Percentiles rank a stretch among this genome's conserved stretches.
Evolutionary conservation across 1,140 invertebrate genomes (phyloP).

Genomic region (Dendroctonus ponderosae): DNA sequence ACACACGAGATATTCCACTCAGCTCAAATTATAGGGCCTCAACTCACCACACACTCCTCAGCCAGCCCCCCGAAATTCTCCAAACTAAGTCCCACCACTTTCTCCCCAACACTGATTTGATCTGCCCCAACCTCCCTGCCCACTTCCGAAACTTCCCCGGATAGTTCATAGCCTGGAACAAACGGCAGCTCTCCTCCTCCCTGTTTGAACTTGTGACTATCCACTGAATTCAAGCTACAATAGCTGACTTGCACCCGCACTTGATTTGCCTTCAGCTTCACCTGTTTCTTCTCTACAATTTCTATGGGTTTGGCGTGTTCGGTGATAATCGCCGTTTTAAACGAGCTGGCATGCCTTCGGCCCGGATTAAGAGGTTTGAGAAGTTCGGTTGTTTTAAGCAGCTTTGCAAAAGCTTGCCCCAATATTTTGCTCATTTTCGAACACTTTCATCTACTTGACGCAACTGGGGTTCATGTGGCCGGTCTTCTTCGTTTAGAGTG

Average conservation of each 20-base stretch:
- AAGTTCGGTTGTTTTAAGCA: constrained; percentile 5
- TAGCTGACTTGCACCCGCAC: constrained; percentile 54
- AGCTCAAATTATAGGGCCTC: background rate
- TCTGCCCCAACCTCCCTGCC: constrained; percentile 43
- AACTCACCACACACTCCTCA: constrained; percentile 52
- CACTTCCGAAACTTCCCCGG: constrained; percentile 53
- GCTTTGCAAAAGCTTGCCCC: constrained; percentile 11
- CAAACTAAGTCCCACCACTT: constrained; percentile 52
- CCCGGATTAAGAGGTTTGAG: constrained; percentile 3
- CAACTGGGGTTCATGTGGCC: too few relatives aligned
- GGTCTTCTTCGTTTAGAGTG: too few relatives aligned
- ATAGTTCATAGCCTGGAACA: constrained; percentile 58
- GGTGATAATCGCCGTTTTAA: constrained; percentile 53
- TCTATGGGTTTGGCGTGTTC: constrained; percentile 51
- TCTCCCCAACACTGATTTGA: constrained; percentile 45
- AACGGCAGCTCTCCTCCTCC: constrained; percentile 53
- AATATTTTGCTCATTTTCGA: constrained; percentile 21
- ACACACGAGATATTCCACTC: too few relatives aligned
- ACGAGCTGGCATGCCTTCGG: constrained; percentile 33
- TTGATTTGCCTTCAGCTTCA: constrained; percentile 48
- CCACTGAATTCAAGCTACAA: constrained; percentile 59
- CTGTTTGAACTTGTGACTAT: constrained; percentile 52
- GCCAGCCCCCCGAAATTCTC: constrained; percentile 52
- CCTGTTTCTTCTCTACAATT: constrained; percentile 46
- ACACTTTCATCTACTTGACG: too few relatives aligned